Evolutionary conservation across 2,113 vertebrate species (phyloP), one percentile per base, ranked within the genome.

Genomic region (Tachysurus vachellii): DNA sequence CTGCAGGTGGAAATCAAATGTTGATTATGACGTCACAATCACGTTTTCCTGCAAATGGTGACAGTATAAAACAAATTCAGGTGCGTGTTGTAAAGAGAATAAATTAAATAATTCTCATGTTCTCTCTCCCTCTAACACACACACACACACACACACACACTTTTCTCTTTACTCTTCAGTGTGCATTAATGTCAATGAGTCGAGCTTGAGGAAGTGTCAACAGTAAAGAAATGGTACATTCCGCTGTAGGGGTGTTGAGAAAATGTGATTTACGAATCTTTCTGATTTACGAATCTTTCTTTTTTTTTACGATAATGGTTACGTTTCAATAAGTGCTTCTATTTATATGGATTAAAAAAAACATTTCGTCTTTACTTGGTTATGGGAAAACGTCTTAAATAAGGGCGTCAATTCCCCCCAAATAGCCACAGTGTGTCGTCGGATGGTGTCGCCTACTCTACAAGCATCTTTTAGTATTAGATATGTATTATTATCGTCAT

Each of bases 261-360:
- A 42, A 61, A 23, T 3, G 1, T 14, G 79, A 81, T 44, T 81
- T 81, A 61, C 11, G 31, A 61, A 4, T 42, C 36, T 61, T 61
- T 61, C 56, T 14, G 3, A 61, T 5, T 26, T 5, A 56, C 11
- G 11, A n/a, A n/a, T n/a, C n/a, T n/a, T n/a, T n/a, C 61, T 19
- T 42, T 23, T 10, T 42, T 14, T 59, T 11, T 42, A n/a, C 44
- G 26, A 23, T 56, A 0, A 42, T 23, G 3, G 1, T 21, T 23
- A 7, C 21, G 42, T 57, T 21, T 21, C 8, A 13, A 0, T 42
- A 0, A 0, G 0, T 14, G 0, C 0, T 0, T 80, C 3, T 19
- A 12, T 11, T 5, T 5, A 80, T 5, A 59, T 36, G 36, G 36
- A 36, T 36, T 36, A 14, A 10, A 21, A 36, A 81, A 61, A 81